Evolutionary conservation across 2,888 invertebrate genomes (phyloP).

Genomic region (Exephanes ischioxanthus): DNA sequence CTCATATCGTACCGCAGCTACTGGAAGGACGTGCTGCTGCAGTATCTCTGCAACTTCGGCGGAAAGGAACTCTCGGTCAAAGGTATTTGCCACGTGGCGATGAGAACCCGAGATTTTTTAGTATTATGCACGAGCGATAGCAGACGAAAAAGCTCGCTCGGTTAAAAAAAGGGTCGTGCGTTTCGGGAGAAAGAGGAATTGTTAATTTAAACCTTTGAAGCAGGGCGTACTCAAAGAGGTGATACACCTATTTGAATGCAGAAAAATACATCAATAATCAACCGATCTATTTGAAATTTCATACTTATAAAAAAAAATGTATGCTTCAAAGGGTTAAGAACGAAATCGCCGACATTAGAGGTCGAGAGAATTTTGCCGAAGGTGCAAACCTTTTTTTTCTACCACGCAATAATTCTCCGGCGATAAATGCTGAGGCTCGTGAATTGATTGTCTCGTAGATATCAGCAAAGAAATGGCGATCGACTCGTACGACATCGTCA

Average conservation of each 20-base stretch:
- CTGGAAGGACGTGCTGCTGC: constrained; percentile 98
- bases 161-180: no score
- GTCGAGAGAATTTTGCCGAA: background rate
- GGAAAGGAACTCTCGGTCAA: constrained; percentile 96
- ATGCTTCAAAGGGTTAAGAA: background rate
- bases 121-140: no score
- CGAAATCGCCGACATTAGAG: background rate
- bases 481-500: constrained; percentile 98
- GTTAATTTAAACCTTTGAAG: no score
- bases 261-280: no score
- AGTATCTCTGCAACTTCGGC: constrained; percentile 95
- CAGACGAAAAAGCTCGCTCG: no score
- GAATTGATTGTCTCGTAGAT: constrained; percentile 83
- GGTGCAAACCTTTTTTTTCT: background rate
- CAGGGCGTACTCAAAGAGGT: no score
- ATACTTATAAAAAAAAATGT: no score
- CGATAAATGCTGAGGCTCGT: background rate
- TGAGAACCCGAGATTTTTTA: no score
- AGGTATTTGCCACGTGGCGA: constrained; percentile 85
- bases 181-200: no score
- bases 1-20: constrained; percentile 98
- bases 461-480: constrained; percentile 96
- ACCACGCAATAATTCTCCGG: background rate
- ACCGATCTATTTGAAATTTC: no score
- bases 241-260: no score